These are phyloP conservation scores for Galago senegalensis DNA, from an alignment of 2,797 vertebrate genomes.

Conservation along the genomic window DNA sequence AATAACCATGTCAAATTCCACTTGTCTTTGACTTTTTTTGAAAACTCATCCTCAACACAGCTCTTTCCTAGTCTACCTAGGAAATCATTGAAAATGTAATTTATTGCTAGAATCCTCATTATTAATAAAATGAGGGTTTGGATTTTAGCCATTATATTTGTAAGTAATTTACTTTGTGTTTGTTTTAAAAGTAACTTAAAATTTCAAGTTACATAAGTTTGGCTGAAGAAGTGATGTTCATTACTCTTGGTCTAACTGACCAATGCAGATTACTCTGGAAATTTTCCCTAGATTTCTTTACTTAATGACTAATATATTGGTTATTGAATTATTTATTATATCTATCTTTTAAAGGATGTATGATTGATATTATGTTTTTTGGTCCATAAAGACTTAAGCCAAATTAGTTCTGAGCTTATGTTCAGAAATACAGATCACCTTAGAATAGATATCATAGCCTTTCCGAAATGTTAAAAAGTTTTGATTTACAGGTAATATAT, in stretches of 20 bases:
- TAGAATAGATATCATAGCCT: neutral
- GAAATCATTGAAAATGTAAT: neutral
- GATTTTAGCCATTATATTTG: neutral
- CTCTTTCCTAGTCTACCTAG: neutral
- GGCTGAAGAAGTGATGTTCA: neutral
- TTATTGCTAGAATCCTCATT: slow-evolving; percentile 4
- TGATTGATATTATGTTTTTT: neutral
- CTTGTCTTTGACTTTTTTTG: neutral
- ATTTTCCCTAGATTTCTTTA: slow-evolving; percentile 5
- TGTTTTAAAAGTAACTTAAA: slow-evolving; percentile 20
- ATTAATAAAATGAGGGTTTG: neutral
- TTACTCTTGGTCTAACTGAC: neutral
- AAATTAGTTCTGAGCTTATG: neutral
- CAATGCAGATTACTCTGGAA: neutral
- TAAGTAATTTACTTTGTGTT: neutral
- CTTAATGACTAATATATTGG: neutral
- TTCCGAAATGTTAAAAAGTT: neutral
- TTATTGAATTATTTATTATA: neutral
- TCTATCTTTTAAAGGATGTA: neutral
- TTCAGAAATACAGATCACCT: neutral
- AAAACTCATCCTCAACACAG: neutral
- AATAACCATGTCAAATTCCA: neutral
- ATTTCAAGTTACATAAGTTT: neutral
- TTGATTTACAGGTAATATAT: neutral
- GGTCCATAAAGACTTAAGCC: neutral